Percentiles rank a stretch among this genome's conserved stretches.
phyloP scores from a whole-genome alignment of 2,797 vertebrate genomes.

The Pyrocephalus nanus region DNA sequence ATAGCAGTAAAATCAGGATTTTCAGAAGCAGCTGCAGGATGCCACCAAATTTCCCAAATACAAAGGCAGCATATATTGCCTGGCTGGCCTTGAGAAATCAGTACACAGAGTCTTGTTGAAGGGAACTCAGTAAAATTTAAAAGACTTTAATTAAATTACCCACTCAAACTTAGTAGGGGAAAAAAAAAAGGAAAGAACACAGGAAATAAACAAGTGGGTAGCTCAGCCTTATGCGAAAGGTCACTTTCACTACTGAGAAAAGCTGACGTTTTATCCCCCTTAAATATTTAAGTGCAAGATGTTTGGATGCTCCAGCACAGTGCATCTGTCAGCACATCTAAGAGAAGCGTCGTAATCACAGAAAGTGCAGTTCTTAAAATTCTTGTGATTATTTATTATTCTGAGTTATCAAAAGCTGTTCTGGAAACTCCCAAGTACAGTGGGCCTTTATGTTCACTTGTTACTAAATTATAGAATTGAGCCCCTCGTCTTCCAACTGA shows the following conservation, averaged over 20 bases:
- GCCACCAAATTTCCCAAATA: neutral
- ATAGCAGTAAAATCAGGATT: neutral
- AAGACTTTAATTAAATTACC: neutral
- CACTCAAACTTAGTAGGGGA: neutral
- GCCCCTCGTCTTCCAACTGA: neutral
- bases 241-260: neutral
- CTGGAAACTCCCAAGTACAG: slow-evolving; percentile 31
- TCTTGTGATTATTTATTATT: neutral
- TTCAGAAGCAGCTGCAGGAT: neutral
- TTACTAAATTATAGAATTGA: slow-evolving; percentile 19
- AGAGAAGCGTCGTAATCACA: neutral
- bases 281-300: neutral
- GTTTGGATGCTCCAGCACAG: neutral
- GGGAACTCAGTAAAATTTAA: neutral
- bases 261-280: neutral
- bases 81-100: neutral
- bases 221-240: neutral
- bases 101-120: neutral
- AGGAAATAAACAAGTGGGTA: neutral
- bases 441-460: slow-evolving; percentile 36
- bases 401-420: slow-evolving; percentile 29
- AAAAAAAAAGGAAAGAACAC: neutral
- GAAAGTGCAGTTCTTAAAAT: neutral
- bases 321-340: neutral
- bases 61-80: neutral